Evolutionary conservation across 2,888 invertebrate species (phyloP).

Genomic region (Tenthredo livida): DNA sequence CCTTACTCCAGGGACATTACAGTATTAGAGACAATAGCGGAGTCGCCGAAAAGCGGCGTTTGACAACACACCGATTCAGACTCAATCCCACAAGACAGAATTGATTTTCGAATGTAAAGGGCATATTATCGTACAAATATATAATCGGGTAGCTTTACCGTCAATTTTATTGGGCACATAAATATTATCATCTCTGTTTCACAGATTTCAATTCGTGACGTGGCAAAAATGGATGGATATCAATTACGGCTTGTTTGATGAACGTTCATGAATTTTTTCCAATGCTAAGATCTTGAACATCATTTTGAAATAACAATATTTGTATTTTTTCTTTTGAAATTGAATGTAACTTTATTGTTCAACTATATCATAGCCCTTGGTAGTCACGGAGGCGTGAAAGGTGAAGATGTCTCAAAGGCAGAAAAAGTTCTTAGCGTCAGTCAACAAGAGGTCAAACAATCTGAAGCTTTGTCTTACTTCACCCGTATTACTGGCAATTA

Average conservation of each 20-base stretch:
- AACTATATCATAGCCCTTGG: not conserved
- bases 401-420: slow-evolving; percentile 5
- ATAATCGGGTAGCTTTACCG: not conserved
- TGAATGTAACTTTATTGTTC: not conserved
- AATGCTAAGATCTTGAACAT: not conserved
- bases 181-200: not conserved
- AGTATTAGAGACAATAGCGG: slow-evolving; percentile 59
- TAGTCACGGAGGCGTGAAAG: slow-evolving; percentile 21
- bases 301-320: not conserved
- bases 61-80: slow-evolving; percentile 65
- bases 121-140: slow-evolving; percentile 50
- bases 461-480: slow-evolving; percentile 18
- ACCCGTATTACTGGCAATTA: slow-evolving; percentile 48
- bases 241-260: not conserved
- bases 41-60: slow-evolving; percentile 67
- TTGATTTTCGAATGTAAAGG: slow-evolving; percentile 49
- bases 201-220: not conserved
- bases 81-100: slow-evolving; percentile 54
- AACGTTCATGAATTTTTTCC: not conserved
- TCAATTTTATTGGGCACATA: not conserved
- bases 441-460: slow-evolving; percentile 42
- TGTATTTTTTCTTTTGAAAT: not conserved
- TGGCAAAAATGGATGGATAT: not conserved
- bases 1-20: slow-evolving; percentile 11
- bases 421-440: slow-evolving; percentile 5